Evolutionary conservation across 2,888 invertebrate species (phyloP).

Genomic region (Drosophila rubida): DNA sequence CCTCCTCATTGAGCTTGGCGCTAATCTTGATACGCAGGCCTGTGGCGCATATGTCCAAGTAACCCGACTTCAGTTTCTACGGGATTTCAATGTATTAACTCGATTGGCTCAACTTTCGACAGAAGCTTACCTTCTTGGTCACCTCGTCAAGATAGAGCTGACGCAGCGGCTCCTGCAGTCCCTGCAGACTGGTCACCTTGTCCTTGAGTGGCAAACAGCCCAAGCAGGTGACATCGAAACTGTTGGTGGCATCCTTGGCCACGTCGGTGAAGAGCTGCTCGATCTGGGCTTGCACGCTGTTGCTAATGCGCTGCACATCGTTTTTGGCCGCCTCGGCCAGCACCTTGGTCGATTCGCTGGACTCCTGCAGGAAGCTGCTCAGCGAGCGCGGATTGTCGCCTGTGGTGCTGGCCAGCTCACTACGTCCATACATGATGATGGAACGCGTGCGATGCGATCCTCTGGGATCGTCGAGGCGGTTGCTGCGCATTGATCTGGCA

Average conservation of each 20-base stretch:
- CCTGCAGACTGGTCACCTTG: slow-evolving; percentile 92
- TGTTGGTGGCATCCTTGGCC: slow-evolving; percentile 88
- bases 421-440: slow-evolving; percentile 85
- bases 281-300: slow-evolving; percentile 93
- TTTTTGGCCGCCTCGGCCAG: slow-evolving; percentile 79
- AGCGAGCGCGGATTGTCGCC: slow-evolving; percentile 81
- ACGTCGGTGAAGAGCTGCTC: slow-evolving; percentile 93
- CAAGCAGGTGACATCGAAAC: slow-evolving; percentile 91
- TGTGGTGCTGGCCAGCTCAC: slow-evolving; percentile 83
- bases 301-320: slow-evolving; percentile 86
- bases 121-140: slow-evolving; percentile 82
- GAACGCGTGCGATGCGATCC: slow-evolving; percentile 85
- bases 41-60: slow-evolving; percentile 84
- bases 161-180: slow-evolving; percentile 92
- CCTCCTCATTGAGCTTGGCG: slow-evolving; percentile 35
- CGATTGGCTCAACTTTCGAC: fast-evolving
- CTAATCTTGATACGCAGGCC: slow-evolving; percentile 90
- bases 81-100: background rate
- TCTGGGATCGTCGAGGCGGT: slow-evolving; percentile 84
- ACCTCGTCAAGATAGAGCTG: slow-evolving; percentile 87
- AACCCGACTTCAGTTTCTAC: slow-evolving; percentile 81
- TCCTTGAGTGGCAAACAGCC: slow-evolving; percentile 92
- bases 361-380: slow-evolving; percentile 78
- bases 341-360: slow-evolving; percentile 70
- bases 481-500: slow-evolving; percentile 82